phyloP scores from a whole-genome alignment of 2,797 vertebrate species.

The Toxotes lorentzi region DNA sequence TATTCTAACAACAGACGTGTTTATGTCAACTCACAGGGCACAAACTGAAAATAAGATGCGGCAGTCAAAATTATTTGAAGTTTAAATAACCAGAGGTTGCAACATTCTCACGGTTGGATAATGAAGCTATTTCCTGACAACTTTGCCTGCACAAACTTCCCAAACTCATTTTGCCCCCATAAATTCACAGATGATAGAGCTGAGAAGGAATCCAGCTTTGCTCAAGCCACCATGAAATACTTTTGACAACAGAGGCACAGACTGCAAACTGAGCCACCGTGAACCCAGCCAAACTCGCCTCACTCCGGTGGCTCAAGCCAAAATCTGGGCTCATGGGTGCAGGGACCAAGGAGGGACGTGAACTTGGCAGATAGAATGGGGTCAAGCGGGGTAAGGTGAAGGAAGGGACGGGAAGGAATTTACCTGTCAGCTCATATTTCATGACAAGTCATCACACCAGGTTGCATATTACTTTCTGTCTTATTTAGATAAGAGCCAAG shows the following conservation, averaged over 20 bases:
- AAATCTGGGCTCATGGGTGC: slow-evolving; percentile 46
- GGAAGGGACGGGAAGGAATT: slow-evolving; percentile 19
- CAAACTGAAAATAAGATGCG: slow-evolving; percentile 8
- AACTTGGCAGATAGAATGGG: slow-evolving; percentile 40
- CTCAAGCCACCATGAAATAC: slow-evolving; percentile 54
- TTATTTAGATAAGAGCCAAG: slow-evolving; percentile 3
- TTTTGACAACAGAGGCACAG: slow-evolving; percentile 60
- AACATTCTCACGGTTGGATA: background rate
- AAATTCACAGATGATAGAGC: slow-evolving; percentile 25
- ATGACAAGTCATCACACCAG: slow-evolving; percentile 26
- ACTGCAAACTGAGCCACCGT: slow-evolving; percentile 60
- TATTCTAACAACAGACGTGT: slow-evolving; percentile 35
- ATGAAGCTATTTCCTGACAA: slow-evolving; percentile 1
- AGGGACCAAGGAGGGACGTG: slow-evolving; percentile 30
- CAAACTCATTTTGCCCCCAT: slow-evolving; percentile 32
- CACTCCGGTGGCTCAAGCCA: slow-evolving; percentile 39
- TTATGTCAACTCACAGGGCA: slow-evolving; percentile 28
- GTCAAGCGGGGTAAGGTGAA: slow-evolving; percentile 13
- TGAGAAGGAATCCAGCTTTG: slow-evolving; percentile 41
- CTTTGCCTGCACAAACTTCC: slow-evolving; percentile 11
- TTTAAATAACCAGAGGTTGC: background rate
- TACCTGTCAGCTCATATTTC: slow-evolving; percentile 54
- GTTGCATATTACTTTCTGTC: slow-evolving; percentile 16
- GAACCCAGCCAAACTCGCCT: slow-evolving; percentile 51
- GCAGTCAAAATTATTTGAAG: background rate